phyloP scores from a whole-genome alignment of 2,113 vertebrate genomes.

The Carassius auratus region DNA sequence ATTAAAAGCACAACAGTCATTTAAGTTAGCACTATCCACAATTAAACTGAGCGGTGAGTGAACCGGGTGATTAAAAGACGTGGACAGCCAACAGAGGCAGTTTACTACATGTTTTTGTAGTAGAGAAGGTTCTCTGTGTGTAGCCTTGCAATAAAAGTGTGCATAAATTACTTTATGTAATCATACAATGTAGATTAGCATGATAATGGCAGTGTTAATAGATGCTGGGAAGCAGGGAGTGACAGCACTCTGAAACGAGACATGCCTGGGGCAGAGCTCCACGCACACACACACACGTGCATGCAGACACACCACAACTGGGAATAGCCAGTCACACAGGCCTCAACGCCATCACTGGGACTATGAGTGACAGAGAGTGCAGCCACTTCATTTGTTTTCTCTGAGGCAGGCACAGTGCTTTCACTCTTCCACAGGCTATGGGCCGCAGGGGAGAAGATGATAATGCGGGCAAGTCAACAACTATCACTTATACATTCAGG shows the following conservation, averaged over 20 bases:
- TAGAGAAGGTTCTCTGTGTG: conserved; percentile 82
- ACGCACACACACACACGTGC: conserved; percentile 20
- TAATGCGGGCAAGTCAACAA: conserved; percentile 75
- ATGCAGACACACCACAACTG: conserved; percentile 60
- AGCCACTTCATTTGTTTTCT: conserved; percentile 73
- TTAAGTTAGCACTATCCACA: background rate
- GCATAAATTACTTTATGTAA: conserved; percentile 99
- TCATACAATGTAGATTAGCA: conserved; percentile 99
- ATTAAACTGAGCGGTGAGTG: background rate
- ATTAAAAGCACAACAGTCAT: background rate
- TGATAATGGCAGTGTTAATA: conserved; percentile 99
- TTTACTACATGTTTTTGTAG: conserved; percentile 48
- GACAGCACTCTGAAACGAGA: conserved; percentile 98
- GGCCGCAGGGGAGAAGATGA: conserved; percentile 73
- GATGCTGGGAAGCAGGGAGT: conserved; percentile 97
- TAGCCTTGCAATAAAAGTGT: conserved; percentile 88
- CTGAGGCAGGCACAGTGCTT: conserved; percentile 72
- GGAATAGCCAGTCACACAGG: conserved; percentile 79
- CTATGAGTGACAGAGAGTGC: conserved; percentile 79
- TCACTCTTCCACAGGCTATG: conserved; percentile 72
- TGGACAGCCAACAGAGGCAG: conserved; percentile 40
- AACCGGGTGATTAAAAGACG: conserved; percentile 29
- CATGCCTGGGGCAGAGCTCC: conserved; percentile 87
- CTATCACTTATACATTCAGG: conserved; percentile 71
- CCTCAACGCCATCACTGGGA: conserved; percentile 74